Percentiles rank a stretch among this genome's conserved stretches.
Evolutionary conservation across 2,113 vertebrate species (phyloP).

Genomic region (Myanophis thanlyinensis): DNA sequence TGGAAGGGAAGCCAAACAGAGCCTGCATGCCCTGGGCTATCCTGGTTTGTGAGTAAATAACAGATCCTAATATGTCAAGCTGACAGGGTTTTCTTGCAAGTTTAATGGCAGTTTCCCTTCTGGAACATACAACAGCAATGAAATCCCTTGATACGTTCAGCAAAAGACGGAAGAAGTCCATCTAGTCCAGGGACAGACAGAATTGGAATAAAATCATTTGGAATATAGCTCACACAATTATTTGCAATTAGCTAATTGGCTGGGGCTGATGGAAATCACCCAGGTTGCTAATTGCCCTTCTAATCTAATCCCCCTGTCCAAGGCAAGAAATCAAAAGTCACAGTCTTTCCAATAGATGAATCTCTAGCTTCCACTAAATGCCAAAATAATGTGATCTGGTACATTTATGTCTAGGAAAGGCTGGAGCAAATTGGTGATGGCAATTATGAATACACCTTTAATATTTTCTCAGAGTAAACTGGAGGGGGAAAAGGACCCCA

Average conservation of each 20-base stretch:
- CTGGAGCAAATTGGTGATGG: neutral
- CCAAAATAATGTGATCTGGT: neutral
- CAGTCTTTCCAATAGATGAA: neutral
- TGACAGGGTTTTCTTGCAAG: neutral
- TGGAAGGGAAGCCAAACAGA: neutral
- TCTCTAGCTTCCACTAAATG: neutral
- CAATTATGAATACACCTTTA: neutral
- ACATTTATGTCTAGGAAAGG: neutral
- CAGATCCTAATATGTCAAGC: neutral
- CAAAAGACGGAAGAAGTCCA: neutral
- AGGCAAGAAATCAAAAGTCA: neutral
- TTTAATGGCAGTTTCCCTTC: neutral
- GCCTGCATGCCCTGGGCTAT: neutral
- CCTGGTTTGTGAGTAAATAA: neutral
- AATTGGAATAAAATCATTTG: neutral
- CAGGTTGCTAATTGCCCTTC: neutral
- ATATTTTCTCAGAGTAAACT: neutral
- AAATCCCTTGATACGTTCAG: neutral
- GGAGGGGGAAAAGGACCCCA: accelerated
- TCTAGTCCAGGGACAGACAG: neutral
- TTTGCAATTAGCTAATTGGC: neutral
- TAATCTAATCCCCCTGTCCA: neutral
- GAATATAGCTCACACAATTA: neutral
- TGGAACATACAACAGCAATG: neutral
- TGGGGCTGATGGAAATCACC: neutral